A percentile compares a stretch with the other conserved stretches of the same genome.
These are phyloP conservation scores for Heliothis subflexa DNA, from an alignment of 1,140 invertebrate species.

Conservation along the genomic window DNA sequence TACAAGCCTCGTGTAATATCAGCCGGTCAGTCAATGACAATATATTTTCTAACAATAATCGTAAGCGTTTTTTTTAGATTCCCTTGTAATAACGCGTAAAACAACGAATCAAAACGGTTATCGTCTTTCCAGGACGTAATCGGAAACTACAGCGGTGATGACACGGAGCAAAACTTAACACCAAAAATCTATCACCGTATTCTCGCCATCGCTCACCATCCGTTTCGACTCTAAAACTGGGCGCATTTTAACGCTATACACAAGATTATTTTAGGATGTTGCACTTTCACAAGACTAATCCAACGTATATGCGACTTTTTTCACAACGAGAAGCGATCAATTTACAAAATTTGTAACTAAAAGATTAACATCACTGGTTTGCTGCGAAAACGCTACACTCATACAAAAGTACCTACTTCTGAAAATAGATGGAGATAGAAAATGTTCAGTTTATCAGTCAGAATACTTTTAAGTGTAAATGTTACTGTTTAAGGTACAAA, in stretches of 20 bases:
- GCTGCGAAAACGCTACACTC: constrained; percentile 85
- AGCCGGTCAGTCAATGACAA: constrained; percentile 86
- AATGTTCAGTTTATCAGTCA: constrained; percentile 76
- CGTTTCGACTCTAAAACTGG: constrained; percentile 82
- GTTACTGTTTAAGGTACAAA: constrained; percentile 25
- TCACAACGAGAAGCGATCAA: constrained; percentile 79
- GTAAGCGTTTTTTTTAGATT: constrained; percentile 72
- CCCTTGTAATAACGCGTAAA: constrained; percentile 73
- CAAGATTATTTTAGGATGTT: constrained; percentile 72
- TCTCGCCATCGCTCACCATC: constrained; percentile 85
- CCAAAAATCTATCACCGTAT: constrained; percentile 86
- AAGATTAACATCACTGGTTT: constrained; percentile 85
- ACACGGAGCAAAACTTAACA: constrained; percentile 85
- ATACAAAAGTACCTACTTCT: constrained; percentile 85
- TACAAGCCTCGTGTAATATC: constrained; percentile 86
- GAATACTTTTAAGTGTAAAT: constrained; percentile 60
- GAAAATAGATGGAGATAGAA: constrained; percentile 87
- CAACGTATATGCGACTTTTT: constrained; percentile 74
- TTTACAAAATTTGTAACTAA: constrained; percentile 84
- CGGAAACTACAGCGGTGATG: constrained; percentile 81
- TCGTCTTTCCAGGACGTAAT: constrained; percentile 72
- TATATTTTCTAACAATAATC: constrained; percentile 80
- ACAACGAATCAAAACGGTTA: constrained; percentile 73
- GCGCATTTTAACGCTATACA: constrained; percentile 81
- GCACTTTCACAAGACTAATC: constrained; percentile 77